Evolutionary conservation across 2,888 invertebrate species (phyloP), one percentile per base, ranked within the genome.

Genomic region (Patella ulyssiponensis): DNA sequence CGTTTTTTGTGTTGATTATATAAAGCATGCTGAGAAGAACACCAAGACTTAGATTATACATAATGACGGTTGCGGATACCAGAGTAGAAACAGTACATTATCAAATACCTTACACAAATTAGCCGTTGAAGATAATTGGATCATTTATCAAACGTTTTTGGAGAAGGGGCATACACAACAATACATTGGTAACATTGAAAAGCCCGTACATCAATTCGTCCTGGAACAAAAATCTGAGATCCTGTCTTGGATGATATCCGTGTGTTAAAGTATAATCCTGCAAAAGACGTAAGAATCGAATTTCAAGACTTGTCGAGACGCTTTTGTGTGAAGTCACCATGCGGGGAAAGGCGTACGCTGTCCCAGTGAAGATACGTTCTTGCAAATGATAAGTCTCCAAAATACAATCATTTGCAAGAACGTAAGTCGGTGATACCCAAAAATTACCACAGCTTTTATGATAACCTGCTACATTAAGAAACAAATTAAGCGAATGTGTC

Each of bases 81-180:
- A 58, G 17, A 58, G n/a, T 58, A 58, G 58, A 58, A 58, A 58
- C 4, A 15, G 9, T 15, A 58, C 58, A 58, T 17, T 58, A 15
- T 58, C 15, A 0, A 58, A 58, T 3, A 17, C n/a, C 0, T 20
- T n/a, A 7, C 0, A 15, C 7, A 14, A 17, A n/a, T 14, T 58
- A 14, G 1, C 58, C 1, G 1, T 2, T 2, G 0, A 1, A 1
- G 20, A 1, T 15, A 17, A 17, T 7, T 9, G 1, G 7, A n/a
- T 9, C 12, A 14, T n/a, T 14, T 1, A n/a, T 1, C 58, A 58
- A 14, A 58, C 12, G n/a, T 58, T 58, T 1, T 20, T 58, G 7
- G 58, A 58, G 7, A 9, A 1, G 1, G 58, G 58, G 0, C 58
- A 58, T 12, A 58, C 58, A 58, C 15, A 15, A n/a, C 15, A n/a